Conservation (phyloP, 2,888 invertebrate genomes). For the Caenorhabditis sp. region DNA sequence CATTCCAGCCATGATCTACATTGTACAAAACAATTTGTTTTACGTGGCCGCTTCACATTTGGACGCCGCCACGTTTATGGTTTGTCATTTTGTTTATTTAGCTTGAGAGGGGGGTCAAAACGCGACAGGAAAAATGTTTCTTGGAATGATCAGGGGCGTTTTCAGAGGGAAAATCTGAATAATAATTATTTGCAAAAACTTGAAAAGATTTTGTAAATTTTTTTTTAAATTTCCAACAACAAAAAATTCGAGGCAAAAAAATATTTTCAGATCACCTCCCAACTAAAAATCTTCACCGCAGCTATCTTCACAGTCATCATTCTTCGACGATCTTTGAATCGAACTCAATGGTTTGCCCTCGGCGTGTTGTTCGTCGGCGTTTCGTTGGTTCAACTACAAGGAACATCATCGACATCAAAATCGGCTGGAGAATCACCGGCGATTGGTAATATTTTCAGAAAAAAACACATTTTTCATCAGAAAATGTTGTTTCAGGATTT, state of each 20-base stretch:
- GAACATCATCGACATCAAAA: conserved; percentile 18
- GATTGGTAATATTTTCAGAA: conserved; percentile 77
- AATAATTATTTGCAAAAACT: too few species aligned
- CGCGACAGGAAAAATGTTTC: too few species aligned
- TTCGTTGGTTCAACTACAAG: conserved; percentile 73
- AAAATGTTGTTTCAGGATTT: conserved; percentile 76
- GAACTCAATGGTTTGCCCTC: conserved; percentile 58
- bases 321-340: conserved; percentile 71
- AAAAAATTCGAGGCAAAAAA: too few species aligned
- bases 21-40: conserved; percentile 93
- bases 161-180: too few species aligned
- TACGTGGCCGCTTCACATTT: conserved; percentile 96
- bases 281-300: conserved; percentile 74
- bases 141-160: too few species aligned
- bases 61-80: conserved; percentile 98
- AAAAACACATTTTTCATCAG: too few species aligned
- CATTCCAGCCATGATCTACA: conserved; percentile 92
- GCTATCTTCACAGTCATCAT: conserved; percentile 74
- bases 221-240: too few species aligned
- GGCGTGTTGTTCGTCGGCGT: conserved; percentile 72
- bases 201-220: too few species aligned
- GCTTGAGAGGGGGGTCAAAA: too few species aligned
- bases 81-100: conserved; percentile 71
- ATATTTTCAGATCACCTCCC: conserved; percentile 74
- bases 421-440: conserved; percentile 30